Conservation (phyloP, 2,888 invertebrate species). For the Acleris emargana region DNA sequence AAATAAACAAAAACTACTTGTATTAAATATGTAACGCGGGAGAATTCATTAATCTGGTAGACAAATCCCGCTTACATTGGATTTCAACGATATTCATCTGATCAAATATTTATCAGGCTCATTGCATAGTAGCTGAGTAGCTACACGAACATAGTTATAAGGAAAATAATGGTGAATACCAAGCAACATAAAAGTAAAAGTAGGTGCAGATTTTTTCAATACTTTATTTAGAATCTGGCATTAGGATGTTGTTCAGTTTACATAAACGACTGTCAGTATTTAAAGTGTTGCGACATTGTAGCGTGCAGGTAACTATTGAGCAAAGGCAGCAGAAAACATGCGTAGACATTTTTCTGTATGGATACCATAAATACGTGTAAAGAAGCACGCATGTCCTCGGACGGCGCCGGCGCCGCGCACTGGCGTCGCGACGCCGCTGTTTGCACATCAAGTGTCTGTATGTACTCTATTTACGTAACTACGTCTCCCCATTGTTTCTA, state of each 20-base stretch:
- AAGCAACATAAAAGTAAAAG: no score
- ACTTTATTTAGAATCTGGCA: no score
- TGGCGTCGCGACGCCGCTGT: slow-evolving; percentile 69
- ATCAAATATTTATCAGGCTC: slow-evolving; percentile 3
- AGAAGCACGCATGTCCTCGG: slow-evolving; percentile 50
- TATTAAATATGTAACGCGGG: background rate
- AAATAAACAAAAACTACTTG: no score
- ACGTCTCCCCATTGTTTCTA: slow-evolving; percentile 67
- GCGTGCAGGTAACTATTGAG: no score
- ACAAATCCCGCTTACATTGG: slow-evolving; percentile 6
- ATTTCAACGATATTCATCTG: slow-evolving; percentile 1
- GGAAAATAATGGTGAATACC: no score
- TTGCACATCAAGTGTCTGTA: slow-evolving; percentile 69
- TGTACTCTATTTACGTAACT: slow-evolving; percentile 70
- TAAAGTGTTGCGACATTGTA: no score
- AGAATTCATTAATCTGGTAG: slow-evolving; percentile 10
- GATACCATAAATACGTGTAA: slow-evolving; percentile 8
- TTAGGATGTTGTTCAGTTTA: no score
- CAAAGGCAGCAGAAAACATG: background rate
- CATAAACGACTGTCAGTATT: no score
- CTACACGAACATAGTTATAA: background rate
- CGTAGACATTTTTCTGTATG: background rate
- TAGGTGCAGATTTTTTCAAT: no score
- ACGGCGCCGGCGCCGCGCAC: slow-evolving; percentile 47
- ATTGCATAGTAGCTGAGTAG: background rate